Conservation (phyloP, 1,140 invertebrate species). For the Brachionus rotundiformis region DNA sequence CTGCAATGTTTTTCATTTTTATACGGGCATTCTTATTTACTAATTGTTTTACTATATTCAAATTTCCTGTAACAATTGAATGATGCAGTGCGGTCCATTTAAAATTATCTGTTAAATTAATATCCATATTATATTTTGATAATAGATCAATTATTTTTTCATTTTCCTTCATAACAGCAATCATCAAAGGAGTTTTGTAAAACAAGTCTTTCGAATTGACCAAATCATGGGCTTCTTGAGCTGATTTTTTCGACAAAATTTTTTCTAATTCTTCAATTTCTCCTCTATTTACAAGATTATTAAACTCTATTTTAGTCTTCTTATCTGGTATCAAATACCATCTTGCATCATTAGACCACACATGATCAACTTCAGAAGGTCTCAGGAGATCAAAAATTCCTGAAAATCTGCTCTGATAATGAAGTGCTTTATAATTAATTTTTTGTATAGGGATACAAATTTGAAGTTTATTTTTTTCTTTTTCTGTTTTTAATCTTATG, state of each 20-base stretch:
- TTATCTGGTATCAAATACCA: not conserved
- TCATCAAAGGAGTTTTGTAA: conserved; percentile 22
- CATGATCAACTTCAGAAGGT: not conserved
- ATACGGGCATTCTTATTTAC: not conserved
- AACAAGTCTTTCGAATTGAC: conserved; percentile 4
- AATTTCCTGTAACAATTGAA: conserved; percentile 10
- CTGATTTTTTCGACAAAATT: not conserved
- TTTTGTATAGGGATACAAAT: not conserved
- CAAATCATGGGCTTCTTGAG: not conserved
- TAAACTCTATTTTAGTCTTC: not conserved
- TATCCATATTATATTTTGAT: not conserved
- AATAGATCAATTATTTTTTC: conserved; percentile 23
- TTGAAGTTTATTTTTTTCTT: not conserved
- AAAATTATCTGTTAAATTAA: conserved; percentile 12
- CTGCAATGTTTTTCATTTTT: not conserved
- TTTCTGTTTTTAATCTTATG: not conserved
- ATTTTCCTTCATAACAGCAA: conserved; percentile 5
- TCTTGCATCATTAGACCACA: conserved; percentile 24
- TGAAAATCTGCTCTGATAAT: not conserved
- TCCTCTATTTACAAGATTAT: not conserved
- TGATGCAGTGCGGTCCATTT: conserved; percentile 29
- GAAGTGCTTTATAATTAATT: not conserved
- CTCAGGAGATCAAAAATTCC: not conserved
- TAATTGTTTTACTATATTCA: conserved; percentile 1
- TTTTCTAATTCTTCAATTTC: not conserved